Base-by-base conservation (phyloP, 2,113 vertebrate species). In the Saccopteryx bilineata region DNA sequence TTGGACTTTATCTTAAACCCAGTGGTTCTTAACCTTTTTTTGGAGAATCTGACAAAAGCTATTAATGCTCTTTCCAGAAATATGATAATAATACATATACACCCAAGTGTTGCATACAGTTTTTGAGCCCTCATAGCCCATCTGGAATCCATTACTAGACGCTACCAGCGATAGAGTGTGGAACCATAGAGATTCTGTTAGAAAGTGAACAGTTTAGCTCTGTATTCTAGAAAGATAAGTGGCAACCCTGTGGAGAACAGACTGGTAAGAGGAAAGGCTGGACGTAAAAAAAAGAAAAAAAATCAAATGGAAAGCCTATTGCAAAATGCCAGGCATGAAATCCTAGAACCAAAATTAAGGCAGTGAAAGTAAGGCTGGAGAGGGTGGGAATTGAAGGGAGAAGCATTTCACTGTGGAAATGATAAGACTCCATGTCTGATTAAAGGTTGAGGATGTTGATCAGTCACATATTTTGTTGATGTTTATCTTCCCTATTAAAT, bases 61-160 rank as follows among this genome's bases (percentile, higher is more conserved):
- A 31, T 81, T 84, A 84, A 52, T 95, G 21, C 9, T 84, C 28
- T 94, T 84, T 95, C 71, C 46, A 90, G 75, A 96, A 93, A 52
- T 82, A 84, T 74, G 78, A 72, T 87, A 95, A 75, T 80, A 80
- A 91, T 23, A 83, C 54, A 75, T 71, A 87, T 58, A 66, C 12
- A 10, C 78, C 79, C 50, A 87, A 90, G 76, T 83, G 50, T 82
- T 88, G 52, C 21, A 3, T 58, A 72, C 31, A 9, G 10, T 85
- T 95, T 96, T 86, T 95, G 82, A 96, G 78, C 46, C 8, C 63
- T 74, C 65, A n/a, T 14, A 85, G 66, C 28, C 66, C 75, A 68
- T 84, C 94, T 95, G 93, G 81, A 94, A 92, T 78, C 52, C 23
- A 94, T 94, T 96, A 78, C 52, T 79, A 28, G 85, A 84, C 82